Conservation (phyloP, 92 coral and sea anemone genomes). For the Anthopleura xanthogrammica region DNA sequence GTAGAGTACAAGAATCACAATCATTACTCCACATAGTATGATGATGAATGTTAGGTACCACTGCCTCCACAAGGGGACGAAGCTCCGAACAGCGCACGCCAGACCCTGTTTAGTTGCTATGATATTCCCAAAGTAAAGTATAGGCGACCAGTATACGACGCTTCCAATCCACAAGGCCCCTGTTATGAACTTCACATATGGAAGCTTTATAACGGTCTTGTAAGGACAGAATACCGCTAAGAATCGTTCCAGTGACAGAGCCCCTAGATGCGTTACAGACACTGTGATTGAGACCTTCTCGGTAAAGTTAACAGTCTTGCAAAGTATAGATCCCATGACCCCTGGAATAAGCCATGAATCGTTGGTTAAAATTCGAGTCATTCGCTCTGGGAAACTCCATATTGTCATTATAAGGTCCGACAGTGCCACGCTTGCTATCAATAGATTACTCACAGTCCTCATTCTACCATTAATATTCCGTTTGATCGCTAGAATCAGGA, state of each 20-base stretch:
- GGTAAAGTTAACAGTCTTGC: constrained; percentile 58
- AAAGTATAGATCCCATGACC: constrained; percentile 39
- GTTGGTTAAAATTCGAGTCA: constrained; percentile 43
- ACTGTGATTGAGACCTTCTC: constrained; percentile 61
- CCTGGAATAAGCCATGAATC: constrained; percentile 57
- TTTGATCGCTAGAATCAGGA: constrained; percentile 45
- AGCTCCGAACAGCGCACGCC: constrained; percentile 45
- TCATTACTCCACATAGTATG: constrained; percentile 43
- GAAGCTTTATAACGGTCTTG: constrained; percentile 39
- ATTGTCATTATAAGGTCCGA: constrained; percentile 47
- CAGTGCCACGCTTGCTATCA: constrained; percentile 52
- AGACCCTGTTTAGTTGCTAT: constrained; percentile 1
- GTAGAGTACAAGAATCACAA: constrained; percentile 40
- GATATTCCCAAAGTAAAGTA: constrained; percentile 54
- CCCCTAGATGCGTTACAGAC: constrained; percentile 55
- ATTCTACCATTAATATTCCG: constrained; percentile 53
- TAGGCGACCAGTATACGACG: constrained; percentile 42
- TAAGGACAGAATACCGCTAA: constrained; percentile 57
- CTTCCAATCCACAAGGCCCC: constrained; percentile 44
- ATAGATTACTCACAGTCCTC: constrained; percentile 46
- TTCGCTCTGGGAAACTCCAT: constrained; percentile 59
- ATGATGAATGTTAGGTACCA: constrained; percentile 58
- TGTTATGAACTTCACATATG: constrained; percentile 24
- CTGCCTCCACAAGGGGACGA: constrained; percentile 41
- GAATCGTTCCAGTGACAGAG: constrained; percentile 58